Evolutionary conservation across 2,797 vertebrate genomes (phyloP).

Genomic region (Spea hammondii): DNA sequence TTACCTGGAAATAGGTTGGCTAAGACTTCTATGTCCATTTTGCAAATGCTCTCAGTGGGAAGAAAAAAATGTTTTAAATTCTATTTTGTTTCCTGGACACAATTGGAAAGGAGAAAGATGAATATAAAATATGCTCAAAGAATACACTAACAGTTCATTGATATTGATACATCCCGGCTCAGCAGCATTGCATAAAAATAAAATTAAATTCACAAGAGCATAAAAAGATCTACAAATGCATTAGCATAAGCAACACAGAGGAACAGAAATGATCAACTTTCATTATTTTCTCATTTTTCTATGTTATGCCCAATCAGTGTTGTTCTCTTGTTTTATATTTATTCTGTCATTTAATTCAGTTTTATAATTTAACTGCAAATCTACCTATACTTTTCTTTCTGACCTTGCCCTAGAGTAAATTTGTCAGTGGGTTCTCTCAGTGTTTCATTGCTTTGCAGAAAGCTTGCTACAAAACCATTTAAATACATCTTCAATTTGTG

Average conservation of each 20-base stretch:
- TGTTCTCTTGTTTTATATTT: constrained; percentile 52
- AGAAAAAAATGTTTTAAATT: constrained; percentile 31
- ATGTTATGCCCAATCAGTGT: constrained; percentile 53
- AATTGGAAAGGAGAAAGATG: constrained; percentile 47
- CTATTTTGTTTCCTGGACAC: constrained; percentile 46
- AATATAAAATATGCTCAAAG: constrained; percentile 45
- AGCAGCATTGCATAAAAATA: constrained; percentile 46
- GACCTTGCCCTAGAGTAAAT: constrained; percentile 51
- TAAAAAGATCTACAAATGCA: constrained; percentile 46
- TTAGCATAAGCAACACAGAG: constrained; percentile 43
- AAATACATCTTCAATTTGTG: constrained; percentile 29
- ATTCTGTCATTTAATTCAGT: constrained; percentile 50
- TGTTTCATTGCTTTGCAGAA: constrained; percentile 28
- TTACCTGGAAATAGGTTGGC: constrained; percentile 47
- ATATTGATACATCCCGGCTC: constrained; percentile 52
- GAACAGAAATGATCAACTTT: constrained; percentile 48
- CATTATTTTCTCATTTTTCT: constrained; percentile 56
- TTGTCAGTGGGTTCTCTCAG: constrained; percentile 23
- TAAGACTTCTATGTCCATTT: constrained; percentile 44
- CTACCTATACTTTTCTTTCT: constrained; percentile 26
- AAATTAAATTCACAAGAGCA: constrained; percentile 57
- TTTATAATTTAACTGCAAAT: constrained; percentile 52
- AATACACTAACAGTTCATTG: constrained; percentile 52
- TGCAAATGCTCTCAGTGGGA: constrained; percentile 47
- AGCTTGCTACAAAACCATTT: constrained; percentile 30